Base-by-base conservation (phyloP, 2,113 vertebrate genomes). In the Pluvianellus socialis region DNA sequence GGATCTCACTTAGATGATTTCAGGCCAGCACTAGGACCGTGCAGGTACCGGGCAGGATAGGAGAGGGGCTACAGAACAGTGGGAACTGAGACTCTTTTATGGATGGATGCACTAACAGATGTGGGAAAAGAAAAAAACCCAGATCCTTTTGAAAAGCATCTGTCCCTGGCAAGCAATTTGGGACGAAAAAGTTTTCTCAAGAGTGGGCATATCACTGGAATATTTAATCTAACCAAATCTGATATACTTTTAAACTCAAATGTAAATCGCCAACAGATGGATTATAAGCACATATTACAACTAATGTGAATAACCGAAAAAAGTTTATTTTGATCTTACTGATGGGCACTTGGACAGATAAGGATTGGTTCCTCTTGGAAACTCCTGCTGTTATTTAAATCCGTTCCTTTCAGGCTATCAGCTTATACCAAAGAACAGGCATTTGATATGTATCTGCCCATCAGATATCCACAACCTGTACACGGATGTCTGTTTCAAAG, bases 71-170 rank as follows among this genome's bases (percentile, higher is more conserved):
- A 10, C 26, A 26, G 9, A 82, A 12, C 6, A 26, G n/a, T 1
- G 9, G 30, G 26, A 52, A 11, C 52, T 1, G 19, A 38, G 38
- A 6, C 16, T 24, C 4, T 6, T 50, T 14, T 14, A 15, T 2
- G 33, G 58, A 40, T 66, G 65, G 21, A 4, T 3, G 6, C 28
- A 35, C n/a, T 4, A 9, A 56, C 0, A 65, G 15, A 53, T 3
- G 5, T 18, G 19, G 8, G 7, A 67, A 71, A 55, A 49, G 42
- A 90, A 58, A 30, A 83, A 94, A 94, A 32, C 0, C 1, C 4
- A 76, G 66, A 53, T 26, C 44, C 17, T 40, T 75, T 62, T 40
- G 40, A 76, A 45, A 42, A 52, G 9, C 23, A 23, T 67, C 26
- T 74, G 50, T 12, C 22, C 20, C 21, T 2, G 12, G 63, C 6